Evolutionary conservation across 1,140 invertebrate species (phyloP).

Genomic region (Lasioglossum albipes): DNA sequence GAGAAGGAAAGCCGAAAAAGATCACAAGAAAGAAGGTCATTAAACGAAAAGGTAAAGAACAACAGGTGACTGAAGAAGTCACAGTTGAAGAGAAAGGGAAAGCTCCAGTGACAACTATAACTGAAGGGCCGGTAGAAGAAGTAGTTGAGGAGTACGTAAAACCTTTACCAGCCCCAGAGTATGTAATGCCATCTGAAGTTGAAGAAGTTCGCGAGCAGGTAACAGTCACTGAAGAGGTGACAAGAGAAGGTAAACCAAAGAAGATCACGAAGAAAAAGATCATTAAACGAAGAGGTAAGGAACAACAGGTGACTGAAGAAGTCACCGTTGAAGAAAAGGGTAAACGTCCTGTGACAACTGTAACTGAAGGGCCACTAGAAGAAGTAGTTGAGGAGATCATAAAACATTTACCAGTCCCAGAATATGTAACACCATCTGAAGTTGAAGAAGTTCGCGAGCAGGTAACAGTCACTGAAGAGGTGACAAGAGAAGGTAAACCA

Average conservation of each 20-base stretch:
- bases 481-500: conserved; percentile 56
- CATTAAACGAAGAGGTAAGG: conserved; percentile 64
- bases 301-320: conserved; percentile 71
- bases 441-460: conserved; percentile 43
- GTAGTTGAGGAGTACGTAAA: conserved; percentile 58
- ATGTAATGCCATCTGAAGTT: conserved; percentile 17
- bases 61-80: conserved; percentile 55
- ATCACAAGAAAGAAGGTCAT: conserved; percentile 71
- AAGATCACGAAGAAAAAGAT: conserved; percentile 66
- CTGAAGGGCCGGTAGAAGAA: conserved; percentile 55
- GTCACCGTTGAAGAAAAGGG: conserved; percentile 71
- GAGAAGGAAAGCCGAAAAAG: neutral
- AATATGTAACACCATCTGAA: conserved; percentile 49
- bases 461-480: conserved; percentile 53
- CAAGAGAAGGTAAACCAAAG: conserved; percentile 73
- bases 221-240: conserved; percentile 72
- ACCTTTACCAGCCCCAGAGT: conserved; percentile 34
- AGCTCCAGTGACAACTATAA: conserved; percentile 60
- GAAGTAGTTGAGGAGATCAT: conserved; percentile 41
- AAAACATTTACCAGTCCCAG: neutral
- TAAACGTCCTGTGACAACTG: conserved; percentile 35
- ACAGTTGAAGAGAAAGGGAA: conserved; percentile 67
- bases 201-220: conserved; percentile 71
- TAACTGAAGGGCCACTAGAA: conserved; percentile 66
- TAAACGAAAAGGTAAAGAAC: conserved; percentile 66